Base-by-base conservation (phyloP, 64 coral and sea anemone genomes). In the Acropora tenuis region DNA sequence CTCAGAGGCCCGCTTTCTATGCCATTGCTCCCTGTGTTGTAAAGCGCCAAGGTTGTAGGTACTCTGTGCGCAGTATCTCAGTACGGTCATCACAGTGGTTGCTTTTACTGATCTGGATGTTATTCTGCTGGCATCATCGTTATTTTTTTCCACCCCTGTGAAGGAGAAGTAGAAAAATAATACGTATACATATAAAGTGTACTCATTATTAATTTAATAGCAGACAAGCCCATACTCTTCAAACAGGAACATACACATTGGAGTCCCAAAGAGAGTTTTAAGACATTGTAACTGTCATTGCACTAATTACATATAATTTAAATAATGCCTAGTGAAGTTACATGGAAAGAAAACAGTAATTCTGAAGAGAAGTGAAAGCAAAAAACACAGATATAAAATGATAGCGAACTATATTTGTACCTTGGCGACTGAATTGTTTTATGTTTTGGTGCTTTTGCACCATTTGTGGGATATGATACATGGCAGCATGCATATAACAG, bases 371-470 rank as follows among this genome's bases (percentile, higher is more conserved):
- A 63, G 60, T 63, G 60, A 63, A 63, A 63, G 15, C 60, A 63
- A 8, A 63, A 63, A 18, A 1, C 16, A 63, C 60, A 30, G 11
- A 63, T 18, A 13, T 63, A 18, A 8, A 63, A 63, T 63, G 60
- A 16, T 63, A 63, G 60, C 2, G 60, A 63, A 63, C 60, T 63
- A 63, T 63, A 63, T 80, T 61, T 81, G 55, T 81, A 81, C 52
- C 79, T 90, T 90, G 88, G 18, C 78, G 77, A 50, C 76, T 90
- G 47, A 90, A 90, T 49, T 69, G 60, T 44, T 90, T 90, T 20
- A 90, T 78, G 53, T 80, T 80, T 41, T 78, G 16, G 66, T 76
- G 50, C 49, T 76, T 48, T 71, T 59, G 57, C 47, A 80, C 53
- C 40, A 90, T 72, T 63, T 79, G 53, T 69, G 77, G 88, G 2